These are phyloP conservation scores for Austrolebias charrua DNA, from an alignment of 2,797 vertebrate species.

Conservation along the genomic window DNA sequence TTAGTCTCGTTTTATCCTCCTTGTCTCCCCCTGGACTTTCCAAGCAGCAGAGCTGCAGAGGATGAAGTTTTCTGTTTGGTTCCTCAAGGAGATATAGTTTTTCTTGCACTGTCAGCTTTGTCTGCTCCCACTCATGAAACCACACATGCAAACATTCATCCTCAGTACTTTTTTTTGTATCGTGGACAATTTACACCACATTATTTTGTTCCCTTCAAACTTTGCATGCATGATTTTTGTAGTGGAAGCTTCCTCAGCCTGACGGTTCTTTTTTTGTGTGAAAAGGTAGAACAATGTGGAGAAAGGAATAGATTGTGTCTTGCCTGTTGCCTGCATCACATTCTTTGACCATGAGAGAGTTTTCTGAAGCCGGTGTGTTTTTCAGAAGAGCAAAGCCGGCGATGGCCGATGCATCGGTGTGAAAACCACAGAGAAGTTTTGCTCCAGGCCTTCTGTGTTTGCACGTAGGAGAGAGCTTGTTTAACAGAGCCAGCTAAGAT, in stretches of 20 bases:
- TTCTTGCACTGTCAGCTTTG: conserved; percentile 65
- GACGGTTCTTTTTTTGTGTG: too few species aligned
- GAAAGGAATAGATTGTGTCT: neutral
- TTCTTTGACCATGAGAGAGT: conserved; percentile 33
- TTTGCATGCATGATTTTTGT: neutral
- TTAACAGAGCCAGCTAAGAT: conserved; percentile 29
- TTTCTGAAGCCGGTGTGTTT: conserved; percentile 23
- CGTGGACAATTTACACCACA: neutral
- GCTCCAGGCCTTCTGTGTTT: too few species aligned
- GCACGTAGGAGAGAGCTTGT: conserved; percentile 20
- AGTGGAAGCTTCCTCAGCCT: neutral
- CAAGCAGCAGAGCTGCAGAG: conserved; percentile 25
- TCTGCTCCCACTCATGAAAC: conserved; percentile 44
- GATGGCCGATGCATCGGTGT: too few species aligned
- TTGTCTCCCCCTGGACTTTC: conserved; percentile 22
- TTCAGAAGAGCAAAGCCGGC: too few species aligned
- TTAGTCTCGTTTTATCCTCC: conserved; percentile 29
- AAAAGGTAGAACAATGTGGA: neutral
- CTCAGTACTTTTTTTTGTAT: neutral
- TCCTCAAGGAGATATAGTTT: conserved; percentile 36
- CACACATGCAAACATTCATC: conserved; percentile 3
- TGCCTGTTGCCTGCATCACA: too few species aligned
- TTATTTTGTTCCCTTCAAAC: neutral
- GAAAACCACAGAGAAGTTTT: too few species aligned
- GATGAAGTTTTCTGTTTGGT: conserved; percentile 47